Base-by-base conservation (phyloP, 2,113 vertebrate genomes). In the Oenanthe melanoleuca region DNA sequence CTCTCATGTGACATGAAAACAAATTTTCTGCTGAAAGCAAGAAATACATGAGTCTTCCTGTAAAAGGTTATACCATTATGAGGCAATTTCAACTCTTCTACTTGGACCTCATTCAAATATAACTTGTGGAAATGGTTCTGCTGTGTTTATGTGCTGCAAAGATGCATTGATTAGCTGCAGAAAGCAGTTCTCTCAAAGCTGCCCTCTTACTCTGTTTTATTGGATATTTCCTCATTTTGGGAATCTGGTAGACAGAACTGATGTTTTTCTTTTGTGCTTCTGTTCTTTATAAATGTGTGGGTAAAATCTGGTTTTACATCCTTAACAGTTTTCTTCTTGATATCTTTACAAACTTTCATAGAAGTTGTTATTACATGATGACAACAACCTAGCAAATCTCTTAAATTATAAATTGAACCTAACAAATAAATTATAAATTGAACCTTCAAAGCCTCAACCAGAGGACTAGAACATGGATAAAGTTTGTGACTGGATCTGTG, bases 11-110 rank as follows among this genome's bases (percentile, higher is more conserved):
- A 89, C 60, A 87, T 28, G 52, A 86, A 66, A 84, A 11, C 19
- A 67, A 24, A 25, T 70, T 92, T 90, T 89, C 60, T 88, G 52
- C 88, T 92, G 80, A 93, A 78, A 83, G 20, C 29, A 83, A 92
- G 56, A 75, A 77, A 44, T 73, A 16, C 12, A 8, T 47, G 42
- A 77, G 13, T 56, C 42, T 93, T 89, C 47, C 75, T 90, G 38
- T 59, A 56, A 64, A 92, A 82, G 15, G 9, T n/a, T 88, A 37
- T 42, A 31, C 4, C 25, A 38, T 77, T 57, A 26, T 42, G 52
- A 77, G 44, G 52, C 72, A 78, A 53, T 80, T 80, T 80, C 60
- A 69, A 28, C 45, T 72, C 59, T 50, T 49, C 24, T 70, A 3
- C 42, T 85, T 93, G 52, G 40, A 59, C 22, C 18, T 92, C 11